Base-by-base conservation (phyloP, 1,140 invertebrate genomes). In the Drosophila pachea region DNA sequence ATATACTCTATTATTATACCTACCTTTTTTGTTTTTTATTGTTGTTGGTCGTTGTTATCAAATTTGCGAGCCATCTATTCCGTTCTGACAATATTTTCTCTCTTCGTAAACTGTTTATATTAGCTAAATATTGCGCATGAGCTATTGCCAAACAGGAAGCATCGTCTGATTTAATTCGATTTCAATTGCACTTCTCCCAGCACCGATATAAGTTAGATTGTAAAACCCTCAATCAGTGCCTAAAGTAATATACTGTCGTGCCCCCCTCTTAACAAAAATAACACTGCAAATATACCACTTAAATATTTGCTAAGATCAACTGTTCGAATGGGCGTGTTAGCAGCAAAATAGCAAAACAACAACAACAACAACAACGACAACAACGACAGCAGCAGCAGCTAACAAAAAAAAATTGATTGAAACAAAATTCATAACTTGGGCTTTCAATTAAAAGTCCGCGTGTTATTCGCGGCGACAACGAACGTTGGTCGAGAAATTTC, bases 401-500 rank as follows among this genome's bases (percentile, higher is more conserved):
- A 35, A n/a, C n/a, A 12, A 50, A 33, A 12, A 31, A 14, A 22
- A 9, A 63, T 56, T 9, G 11, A 33, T 40, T 43, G 52, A 40
- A 31, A 14, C 31, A 7, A 49, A 49, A 52, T 56, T 32, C 22
- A 14, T 43, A 56, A 43, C 54, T 35, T 35, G 32, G 12, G 16
- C 16, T 38, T 22, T 36, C 8, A 53, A 55, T 29, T 22, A 5
- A n/a, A 16, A 14, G 53, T 5, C 14, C n/a, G 22, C 45, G 38
- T 49, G 11, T 1, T 53, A 7, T 60, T 38, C 8, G 29, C 22
- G 22, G 5, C n/a, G 42, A 22, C 45, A 50, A 9, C 33, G 22
- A 22, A 22, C 22, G 22, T 22, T 14, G 22, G n/a, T 73, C 73
- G 55, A 58, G 66, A 76, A 73, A 73, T 76, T 76, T 73, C 73